These are phyloP conservation scores for Melinaea menophilus DNA, from an alignment of 2,888 invertebrate species.

Conservation along the genomic window DNA sequence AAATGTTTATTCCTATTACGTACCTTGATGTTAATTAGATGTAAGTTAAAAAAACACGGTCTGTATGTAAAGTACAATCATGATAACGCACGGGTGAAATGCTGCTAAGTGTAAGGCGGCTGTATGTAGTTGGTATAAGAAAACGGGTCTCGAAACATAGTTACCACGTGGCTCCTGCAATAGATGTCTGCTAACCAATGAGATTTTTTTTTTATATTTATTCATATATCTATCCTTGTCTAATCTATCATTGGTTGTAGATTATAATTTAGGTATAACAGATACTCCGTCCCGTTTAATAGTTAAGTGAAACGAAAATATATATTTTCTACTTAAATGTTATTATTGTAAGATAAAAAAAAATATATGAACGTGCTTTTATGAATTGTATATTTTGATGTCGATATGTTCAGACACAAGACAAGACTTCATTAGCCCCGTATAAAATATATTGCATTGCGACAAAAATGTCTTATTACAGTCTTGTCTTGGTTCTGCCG, in stretches of 20 bases:
- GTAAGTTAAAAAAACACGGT: slow-evolving; percentile 58
- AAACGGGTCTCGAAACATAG: slow-evolving; percentile 74
- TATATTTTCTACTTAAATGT: slow-evolving; percentile 39
- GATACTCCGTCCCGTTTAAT: slow-evolving; percentile 41
- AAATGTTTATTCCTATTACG: slow-evolving; percentile 73
- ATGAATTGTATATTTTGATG: slow-evolving; percentile 33
- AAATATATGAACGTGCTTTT: slow-evolving; percentile 37
- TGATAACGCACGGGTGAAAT: slow-evolving; percentile 55
- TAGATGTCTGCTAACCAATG: slow-evolving; percentile 23
- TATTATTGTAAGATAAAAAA: slow-evolving; percentile 31
- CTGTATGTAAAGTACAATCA: slow-evolving; percentile 46
- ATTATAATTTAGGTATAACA: slow-evolving; percentile 35
- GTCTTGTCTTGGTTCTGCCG: slow-evolving; percentile 21
- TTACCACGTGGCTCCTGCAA: slow-evolving; percentile 72
- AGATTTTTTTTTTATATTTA: slow-evolving; percentile 4
- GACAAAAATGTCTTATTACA: neutral
- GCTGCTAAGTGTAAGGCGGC: slow-evolving; percentile 44
- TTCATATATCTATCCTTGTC: slow-evolving; percentile 5
- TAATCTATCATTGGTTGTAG: slow-evolving; percentile 43
- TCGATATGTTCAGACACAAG: slow-evolving; percentile 19
- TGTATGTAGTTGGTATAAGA: slow-evolving; percentile 31
- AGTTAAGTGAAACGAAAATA: slow-evolving; percentile 31
- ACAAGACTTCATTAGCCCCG: slow-evolving; percentile 10
- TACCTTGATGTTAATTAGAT: slow-evolving; percentile 63
- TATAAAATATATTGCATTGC: no score